Base-by-base conservation (phyloP, 2,797 vertebrate genomes). In the Thaleichthys pacificus region DNA sequence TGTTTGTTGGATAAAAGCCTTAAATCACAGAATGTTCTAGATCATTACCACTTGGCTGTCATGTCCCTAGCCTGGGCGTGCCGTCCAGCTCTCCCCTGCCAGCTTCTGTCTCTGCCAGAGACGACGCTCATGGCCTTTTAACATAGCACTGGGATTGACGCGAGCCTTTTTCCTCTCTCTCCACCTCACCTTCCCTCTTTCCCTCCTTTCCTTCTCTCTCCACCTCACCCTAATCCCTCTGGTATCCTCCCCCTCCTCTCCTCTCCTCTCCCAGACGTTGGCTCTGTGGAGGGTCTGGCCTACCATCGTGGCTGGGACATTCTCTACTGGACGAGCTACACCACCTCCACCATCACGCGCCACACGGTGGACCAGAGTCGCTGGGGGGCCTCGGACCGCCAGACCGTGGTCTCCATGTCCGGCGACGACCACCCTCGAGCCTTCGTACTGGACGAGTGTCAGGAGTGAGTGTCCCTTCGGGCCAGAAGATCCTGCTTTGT, bases 261-360 rank as follows among this genome's bases (percentile, higher is more conserved):
- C 64, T 15, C 22, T 47, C 28, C 15, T 30, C 77, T 22, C 56
- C 47, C 91, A 99, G 97, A 97, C 1, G 97, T 99, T 70, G 97
- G 97, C 71, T 99, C 97, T 0, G 97, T 99, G 67, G 97, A 99
- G 87, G 97, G 97, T 24, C 89, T 99, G 90, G 96, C 97, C 0
- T 99, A 99, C 87, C 97, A 99, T 85, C 94, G 96, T 0, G 95
- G 92, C 76, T 99, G 97, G 97, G 97, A 99, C 76, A 96, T 96
- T 0, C 93, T 99, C 15, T 99, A 98, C 88, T 99, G 97, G 97
- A 99, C 97, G 2, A 99, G 97, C 90, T 99, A 98, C 83, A 98
- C 97, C 22, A 98, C 97, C 0, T 98, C 97, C 83, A 98, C 97
- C 88, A 98, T 97, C 84, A 96, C 96, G 15, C 94, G 97, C 6